phyloP scores from a whole-genome alignment of 2,113 vertebrate species.

The Prochilodus magdalenae region DNA sequence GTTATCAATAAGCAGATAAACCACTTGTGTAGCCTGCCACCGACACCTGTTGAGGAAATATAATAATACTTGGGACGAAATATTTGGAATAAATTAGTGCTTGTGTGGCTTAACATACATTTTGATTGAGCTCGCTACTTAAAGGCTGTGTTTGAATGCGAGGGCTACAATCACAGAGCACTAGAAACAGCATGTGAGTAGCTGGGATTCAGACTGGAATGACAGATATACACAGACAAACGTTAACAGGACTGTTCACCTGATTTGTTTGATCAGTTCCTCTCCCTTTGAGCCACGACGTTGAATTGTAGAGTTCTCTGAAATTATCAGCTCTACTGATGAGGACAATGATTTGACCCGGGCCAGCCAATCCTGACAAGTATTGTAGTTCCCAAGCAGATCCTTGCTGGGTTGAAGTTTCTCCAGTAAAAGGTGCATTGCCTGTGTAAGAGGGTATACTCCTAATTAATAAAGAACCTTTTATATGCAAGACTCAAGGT shows the following conservation, averaged over 20 bases:
- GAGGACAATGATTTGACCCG: conserved; percentile 45
- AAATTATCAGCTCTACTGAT: conserved; percentile 42
- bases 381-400: conserved; percentile 36
- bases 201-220: too few species aligned
- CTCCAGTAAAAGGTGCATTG: conserved; percentile 10
- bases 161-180: too few species aligned
- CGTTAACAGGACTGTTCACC: not conserved
- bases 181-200: too few species aligned
- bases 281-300: conserved; percentile 28
- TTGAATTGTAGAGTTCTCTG: conserved; percentile 41
- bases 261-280: conserved; percentile 25
- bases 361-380: conserved; percentile 46
- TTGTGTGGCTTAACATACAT: too few species aligned
- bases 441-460: not conserved
- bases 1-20: conserved; percentile 63
- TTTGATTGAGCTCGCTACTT: too few species aligned
- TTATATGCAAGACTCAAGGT: too few species aligned
- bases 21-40: conserved; percentile 57
- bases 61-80: too few species aligned
- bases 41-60: not conserved
- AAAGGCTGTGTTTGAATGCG: not conserved
- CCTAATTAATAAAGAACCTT: too few species aligned
- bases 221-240: too few species aligned
- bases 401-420: conserved; percentile 36
- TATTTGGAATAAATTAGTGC: not conserved